A percentile compares a stretch with the other conserved stretches of the same genome.
Conservation (phyloP, 2,113 vertebrate genomes). For the Bufo bufo region DNA sequence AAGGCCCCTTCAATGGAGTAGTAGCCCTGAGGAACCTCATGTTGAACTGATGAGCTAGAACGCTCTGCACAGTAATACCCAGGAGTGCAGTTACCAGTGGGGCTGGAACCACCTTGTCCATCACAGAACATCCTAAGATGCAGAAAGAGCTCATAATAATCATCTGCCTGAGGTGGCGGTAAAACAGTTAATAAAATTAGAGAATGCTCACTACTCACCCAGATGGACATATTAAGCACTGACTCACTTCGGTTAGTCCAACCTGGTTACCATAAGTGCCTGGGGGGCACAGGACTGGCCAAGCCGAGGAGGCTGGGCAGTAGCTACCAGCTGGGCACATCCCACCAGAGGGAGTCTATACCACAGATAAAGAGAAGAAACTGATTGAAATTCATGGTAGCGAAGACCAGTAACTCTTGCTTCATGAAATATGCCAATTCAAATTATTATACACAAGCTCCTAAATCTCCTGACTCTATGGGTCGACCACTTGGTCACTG, state of each 20-base stretch:
- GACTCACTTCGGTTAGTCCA: conserved; percentile 70
- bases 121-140: conserved; percentile 72
- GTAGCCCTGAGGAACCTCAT: conserved; percentile 76
- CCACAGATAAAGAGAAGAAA: not conserved
- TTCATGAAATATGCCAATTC: not conserved
- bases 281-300: conserved; percentile 79
- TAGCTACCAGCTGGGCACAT: conserved; percentile 82
- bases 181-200: no score
- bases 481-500: no score
- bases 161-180: not conserved
- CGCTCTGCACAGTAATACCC: conserved; percentile 84
- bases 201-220: conserved; percentile 73
- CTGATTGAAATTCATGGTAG: not conserved
- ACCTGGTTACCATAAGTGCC: conserved; percentile 81
- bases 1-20: conserved; percentile 75
- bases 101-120: conserved; percentile 74
- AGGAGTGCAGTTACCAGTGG: conserved; percentile 77
- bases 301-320: conserved; percentile 74
- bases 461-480: not conserved
- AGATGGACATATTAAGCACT: conserved; percentile 80
- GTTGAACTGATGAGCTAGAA: conserved; percentile 75
- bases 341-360: conserved; percentile 66
- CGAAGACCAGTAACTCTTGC: not conserved
- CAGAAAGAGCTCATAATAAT: not conserved
- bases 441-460: not conserved